Base-by-base conservation (phyloP, 2,113 vertebrate species). In the Caloenas nicobarica region DNA sequence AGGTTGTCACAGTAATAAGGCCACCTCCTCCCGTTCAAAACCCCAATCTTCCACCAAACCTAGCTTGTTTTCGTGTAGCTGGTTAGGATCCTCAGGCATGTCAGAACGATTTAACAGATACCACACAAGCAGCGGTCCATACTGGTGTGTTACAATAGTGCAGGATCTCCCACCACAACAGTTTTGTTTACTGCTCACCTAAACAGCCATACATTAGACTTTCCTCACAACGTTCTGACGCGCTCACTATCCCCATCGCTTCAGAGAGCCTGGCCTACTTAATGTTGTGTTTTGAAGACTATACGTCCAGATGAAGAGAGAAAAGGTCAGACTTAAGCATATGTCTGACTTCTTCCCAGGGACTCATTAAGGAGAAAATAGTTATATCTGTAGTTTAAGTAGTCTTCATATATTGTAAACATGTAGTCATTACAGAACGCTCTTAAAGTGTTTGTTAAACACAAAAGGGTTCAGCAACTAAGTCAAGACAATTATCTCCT, bases 301-400 rank as follows among this genome's bases (percentile, higher is more conserved):
- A 4, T 4, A 8, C 50, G 48, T 2, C 31, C 5, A 17, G 6
- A 23, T 3, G 3, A 53, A 26, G 11, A 48, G 44, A 48, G 0
- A 5, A 58, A 57, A 28, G 7, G 14, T 7, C 46, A 58, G 28
- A 8, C 31, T 58, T 4, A 11, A 72, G 38, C 40, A 57, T 7
- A 24, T 26, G 23, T 11, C 24, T 51, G 28, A 40, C 2, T 33
- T 72, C 26, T 58, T 40, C 9, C 11, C 33, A 33, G 16, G 7
- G 28, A 22, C 23, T n/a, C 15, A 0, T 3, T 7, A 18, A 46
- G 31, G 31, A 74, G 54, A 19, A 65, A 74, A 62, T 3, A 11
- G 40, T 1, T 15, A 1, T 11, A 36, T 13, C 51, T 16, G 33
- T 4, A 17, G 5, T 40, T 40, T 40, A 7, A 10, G 24, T 10